Base-by-base conservation (phyloP, 2,888 invertebrate genomes). In the Drosophila meridionalis region DNA sequence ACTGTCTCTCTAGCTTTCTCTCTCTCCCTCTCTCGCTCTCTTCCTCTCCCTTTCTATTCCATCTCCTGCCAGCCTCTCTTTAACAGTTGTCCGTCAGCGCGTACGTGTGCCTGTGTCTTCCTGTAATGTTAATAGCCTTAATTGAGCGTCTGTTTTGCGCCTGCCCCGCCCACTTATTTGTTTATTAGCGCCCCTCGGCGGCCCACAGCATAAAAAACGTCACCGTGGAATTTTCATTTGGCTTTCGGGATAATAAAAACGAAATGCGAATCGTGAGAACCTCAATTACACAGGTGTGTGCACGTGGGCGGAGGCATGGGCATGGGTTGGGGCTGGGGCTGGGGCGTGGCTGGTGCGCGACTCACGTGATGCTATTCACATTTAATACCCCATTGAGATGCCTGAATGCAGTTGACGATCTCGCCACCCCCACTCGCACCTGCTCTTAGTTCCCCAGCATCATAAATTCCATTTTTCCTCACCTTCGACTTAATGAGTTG, bases 171-270 rank as follows among this genome's bases (percentile, higher is more conserved):
- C 87, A 87, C 84, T 90, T 87, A 90, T 87, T 89, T 87, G 90
- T 90, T 87, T 87, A 90, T 90, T 87, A 87, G 86, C 79, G 89
- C 68, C 62, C 59, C 65, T 55, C 71, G 42, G 50, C 36, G 62
- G 58, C 40, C 61, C 63, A 38, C 47, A 60, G 62, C 63, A 71
- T 72, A 70, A 83, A 78, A 86, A 81, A 62, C 89, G 77, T 83
- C 85, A 84, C 59, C 81, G 58, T 75, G 90, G 89, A 89, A 90
- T 90, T 86, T 90, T 88, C 87, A 90, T 90, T 90, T 90, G 82
- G 63, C 76, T 86, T 76, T 85, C 85, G 78, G 80, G 72, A 85
- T 89, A 89, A 87, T 78, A 87, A 83, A 82, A 77, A 71, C 74
- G 60, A 67, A 74, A 81, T 69, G 75, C 55, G 73, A 75, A 71